A percentile compares a stretch with the other conserved stretches of the same genome.
Evolutionary conservation across 23 tunicate species (phyloP).

Genomic region (Styela plicata): DNA sequence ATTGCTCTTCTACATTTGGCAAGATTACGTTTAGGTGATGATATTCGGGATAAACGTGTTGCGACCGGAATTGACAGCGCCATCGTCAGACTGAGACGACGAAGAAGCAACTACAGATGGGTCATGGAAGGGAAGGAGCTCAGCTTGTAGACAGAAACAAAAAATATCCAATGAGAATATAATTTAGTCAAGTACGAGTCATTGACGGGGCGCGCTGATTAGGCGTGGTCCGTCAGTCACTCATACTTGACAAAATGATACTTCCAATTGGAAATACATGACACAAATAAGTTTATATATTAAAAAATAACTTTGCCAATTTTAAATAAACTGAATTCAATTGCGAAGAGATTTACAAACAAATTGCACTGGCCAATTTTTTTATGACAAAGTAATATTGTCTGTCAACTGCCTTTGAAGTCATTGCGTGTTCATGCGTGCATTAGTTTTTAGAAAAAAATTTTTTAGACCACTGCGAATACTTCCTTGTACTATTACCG

Average conservation of each 20-base stretch:
- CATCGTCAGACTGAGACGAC: constrained; percentile 71
- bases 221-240: too few relatives aligned
- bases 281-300: too few relatives aligned
- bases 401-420: neutral
- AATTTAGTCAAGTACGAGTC: too few relatives aligned
- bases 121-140: constrained; percentile 71
- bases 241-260: too few relatives aligned
- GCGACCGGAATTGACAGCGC: constrained; percentile 82
- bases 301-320: too few relatives aligned
- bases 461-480: neutral
- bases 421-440: neutral
- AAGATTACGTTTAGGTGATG: constrained; percentile 50
- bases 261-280: too few relatives aligned
- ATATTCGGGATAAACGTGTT: constrained; percentile 68
- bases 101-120: constrained; percentile 81
- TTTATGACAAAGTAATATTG: too few relatives aligned
- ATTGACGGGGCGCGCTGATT: too few relatives aligned
- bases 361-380: neutral
- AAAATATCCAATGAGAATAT: neutral
- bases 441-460: neutral
- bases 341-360: neutral
- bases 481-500: too few relatives aligned
- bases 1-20: constrained; percentile 58
- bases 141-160: neutral
- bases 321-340: too few relatives aligned